Evolutionary conservation across 2,888 invertebrate species (phyloP).

Genomic region (Bellardia bayeri): DNA sequence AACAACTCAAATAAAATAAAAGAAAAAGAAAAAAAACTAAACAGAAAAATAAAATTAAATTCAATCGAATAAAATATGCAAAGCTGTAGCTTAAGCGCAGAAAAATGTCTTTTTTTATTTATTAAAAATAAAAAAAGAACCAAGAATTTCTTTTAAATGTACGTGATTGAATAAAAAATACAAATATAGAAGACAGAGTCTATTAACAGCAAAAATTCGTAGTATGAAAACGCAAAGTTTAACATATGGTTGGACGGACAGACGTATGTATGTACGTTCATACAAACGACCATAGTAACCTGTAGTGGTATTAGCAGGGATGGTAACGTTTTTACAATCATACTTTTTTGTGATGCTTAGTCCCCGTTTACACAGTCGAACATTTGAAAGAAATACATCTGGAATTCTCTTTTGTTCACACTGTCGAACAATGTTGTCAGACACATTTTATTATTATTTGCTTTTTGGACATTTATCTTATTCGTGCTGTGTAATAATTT

Average conservation of each 20-base stretch:
- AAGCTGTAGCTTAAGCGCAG: conserved; percentile 29
- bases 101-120: conserved; percentile 34
- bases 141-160: conserved; percentile 52
- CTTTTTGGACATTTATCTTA: no score
- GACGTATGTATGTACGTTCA: not conserved
- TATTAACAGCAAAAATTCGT: conserved; percentile 46
- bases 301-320: no score
- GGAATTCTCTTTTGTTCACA: no score
- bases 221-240: conserved; percentile 10
- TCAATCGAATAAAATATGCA: conserved; percentile 47
- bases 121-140: conserved; percentile 37
- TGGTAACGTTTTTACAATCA: no score
- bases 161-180: conserved; percentile 59
- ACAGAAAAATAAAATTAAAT: conserved; percentile 28
- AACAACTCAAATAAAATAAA: conserved; percentile 18
- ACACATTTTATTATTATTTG: no score
- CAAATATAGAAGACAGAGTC: conserved; percentile 47
- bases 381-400: no score
- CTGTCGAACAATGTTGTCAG: no score
- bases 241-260: not conserved
- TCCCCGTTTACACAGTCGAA: no score
- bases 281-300: not conserved
- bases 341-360: no score
- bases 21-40: conserved; percentile 3
- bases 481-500: no score